Percentiles rank a stretch among this genome's conserved stretches.
Conservation (phyloP, 2,113 vertebrate species). For the Pedetes capensis region DNA sequence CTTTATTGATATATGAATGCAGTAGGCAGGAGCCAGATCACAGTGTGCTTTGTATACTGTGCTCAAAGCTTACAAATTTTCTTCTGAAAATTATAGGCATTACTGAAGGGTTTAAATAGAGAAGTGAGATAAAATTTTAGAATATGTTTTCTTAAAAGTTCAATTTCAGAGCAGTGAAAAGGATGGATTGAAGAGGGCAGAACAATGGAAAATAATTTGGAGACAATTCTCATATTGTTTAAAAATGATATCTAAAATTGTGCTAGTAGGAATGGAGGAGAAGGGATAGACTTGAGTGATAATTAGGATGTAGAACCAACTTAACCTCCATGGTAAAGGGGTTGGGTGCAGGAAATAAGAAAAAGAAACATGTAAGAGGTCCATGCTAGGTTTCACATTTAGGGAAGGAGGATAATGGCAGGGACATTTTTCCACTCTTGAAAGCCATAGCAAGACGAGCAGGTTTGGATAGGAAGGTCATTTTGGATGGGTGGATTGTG, state of each 20-base stretch:
- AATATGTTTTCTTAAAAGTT: not conserved
- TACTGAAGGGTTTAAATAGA: not conserved
- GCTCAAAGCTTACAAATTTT: not conserved
- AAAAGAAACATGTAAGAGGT: not conserved
- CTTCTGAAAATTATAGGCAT: not conserved
- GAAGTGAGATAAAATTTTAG: conserved; percentile 5
- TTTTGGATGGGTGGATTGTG: not conserved
- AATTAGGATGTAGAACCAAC: not conserved
- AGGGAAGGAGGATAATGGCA: not conserved
- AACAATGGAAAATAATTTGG: not conserved
- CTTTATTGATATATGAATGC: not conserved
- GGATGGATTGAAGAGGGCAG: not conserved
- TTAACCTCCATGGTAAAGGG: not conserved
- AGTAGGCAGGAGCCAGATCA: not conserved
- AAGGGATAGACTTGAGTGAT: not conserved
- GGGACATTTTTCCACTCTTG: not conserved
- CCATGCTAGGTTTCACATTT: not conserved
- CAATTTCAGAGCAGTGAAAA: not conserved
- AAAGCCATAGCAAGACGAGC: not conserved
- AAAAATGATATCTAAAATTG: conserved; percentile 5
- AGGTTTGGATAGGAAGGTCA: not conserved
- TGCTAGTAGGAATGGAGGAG: not conserved
- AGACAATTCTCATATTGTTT: not conserved
- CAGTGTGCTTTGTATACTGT: not conserved
- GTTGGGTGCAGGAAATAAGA: not conserved